Evolutionary conservation across 2,888 invertebrate species (phyloP).

Genomic region (Adela reaumurella): DNA sequence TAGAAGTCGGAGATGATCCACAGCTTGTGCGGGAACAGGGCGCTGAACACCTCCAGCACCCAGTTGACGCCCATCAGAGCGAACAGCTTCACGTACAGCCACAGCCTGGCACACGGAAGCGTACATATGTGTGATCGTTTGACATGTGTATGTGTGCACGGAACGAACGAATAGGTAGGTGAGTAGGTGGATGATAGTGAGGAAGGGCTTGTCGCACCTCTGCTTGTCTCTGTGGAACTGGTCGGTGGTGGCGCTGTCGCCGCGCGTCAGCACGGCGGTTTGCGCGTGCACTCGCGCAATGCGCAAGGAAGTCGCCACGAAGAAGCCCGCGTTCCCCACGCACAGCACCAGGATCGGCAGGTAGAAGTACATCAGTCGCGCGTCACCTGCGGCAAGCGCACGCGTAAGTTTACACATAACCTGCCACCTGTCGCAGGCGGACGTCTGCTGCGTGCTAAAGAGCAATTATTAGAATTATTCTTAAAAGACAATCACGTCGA

Average conservation of each 20-base stretch:
- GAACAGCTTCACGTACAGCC: conserved; percentile 66
- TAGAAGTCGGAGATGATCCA: conserved; percentile 64
- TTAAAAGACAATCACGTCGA: no score
- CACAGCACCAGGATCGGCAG: conserved; percentile 35
- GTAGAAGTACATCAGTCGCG: conserved; percentile 36
- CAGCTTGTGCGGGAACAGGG: conserved; percentile 43
- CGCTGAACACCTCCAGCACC: conserved; percentile 68
- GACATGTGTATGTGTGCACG: background rate
- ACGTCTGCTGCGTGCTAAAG: no score
- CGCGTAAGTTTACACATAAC: no score
- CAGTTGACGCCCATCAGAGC: conserved; percentile 74
- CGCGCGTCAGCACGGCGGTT: conserved; percentile 26
- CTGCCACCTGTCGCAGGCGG: no score
- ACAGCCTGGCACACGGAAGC: conserved; percentile 48
- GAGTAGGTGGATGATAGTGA: no score
- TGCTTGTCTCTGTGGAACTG: conserved; percentile 33
- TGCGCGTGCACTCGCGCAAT: conserved; percentile 35
- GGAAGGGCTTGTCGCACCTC: conserved; percentile 30
- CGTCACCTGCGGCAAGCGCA: conserved; percentile 26
- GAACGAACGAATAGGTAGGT: no score
- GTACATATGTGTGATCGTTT: background rate
- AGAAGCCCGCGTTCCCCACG: conserved; percentile 34
- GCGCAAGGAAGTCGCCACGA: conserved; percentile 39
- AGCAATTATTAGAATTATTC: no score
- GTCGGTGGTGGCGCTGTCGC: conserved; percentile 34